These are phyloP conservation scores for Campoplex nolae DNA, from an alignment of 2,888 invertebrate genomes.

Conservation along the genomic window DNA sequence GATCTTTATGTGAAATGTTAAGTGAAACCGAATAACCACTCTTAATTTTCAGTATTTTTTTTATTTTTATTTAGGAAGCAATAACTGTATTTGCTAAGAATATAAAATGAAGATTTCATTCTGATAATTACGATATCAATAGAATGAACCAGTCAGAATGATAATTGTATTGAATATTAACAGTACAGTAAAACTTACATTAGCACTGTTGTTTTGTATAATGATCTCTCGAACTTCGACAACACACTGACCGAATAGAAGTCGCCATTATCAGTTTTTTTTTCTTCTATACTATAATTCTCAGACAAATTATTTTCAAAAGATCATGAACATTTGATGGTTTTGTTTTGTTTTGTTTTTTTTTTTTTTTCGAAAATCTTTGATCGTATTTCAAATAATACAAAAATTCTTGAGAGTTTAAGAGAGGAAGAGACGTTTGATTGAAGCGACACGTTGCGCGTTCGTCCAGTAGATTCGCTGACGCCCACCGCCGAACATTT, in stretches of 20 bases:
- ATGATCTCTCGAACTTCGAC: neutral
- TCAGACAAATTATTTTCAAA: neutral
- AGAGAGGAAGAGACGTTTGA: conserved; percentile 27
- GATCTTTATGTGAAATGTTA: neutral
- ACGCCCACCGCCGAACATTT: conserved; percentile 41
- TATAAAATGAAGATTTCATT: too few relatives aligned
- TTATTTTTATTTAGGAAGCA: neutral
- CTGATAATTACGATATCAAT: too few relatives aligned
- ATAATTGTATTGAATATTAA: neutral
- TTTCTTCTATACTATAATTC: neutral
- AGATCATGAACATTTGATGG: neutral
- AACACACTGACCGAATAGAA: neutral
- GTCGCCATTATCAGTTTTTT: neutral
- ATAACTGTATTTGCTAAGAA: neutral
- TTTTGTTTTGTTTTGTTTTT: neutral
- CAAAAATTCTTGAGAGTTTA: neutral
- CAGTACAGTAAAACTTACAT: neutral
- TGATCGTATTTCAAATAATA: neutral
- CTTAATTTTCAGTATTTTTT: neutral
- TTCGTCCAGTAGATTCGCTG: conserved; percentile 44
- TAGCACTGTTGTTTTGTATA: neutral
- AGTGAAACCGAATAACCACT: neutral
- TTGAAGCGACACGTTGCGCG: conserved; percentile 42
- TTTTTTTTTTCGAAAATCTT: neutral
- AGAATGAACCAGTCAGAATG: neutral